These are phyloP conservation scores for Cheilosia impressa DNA, from an alignment of 2,888 invertebrate genomes.

Conservation along the genomic window DNA sequence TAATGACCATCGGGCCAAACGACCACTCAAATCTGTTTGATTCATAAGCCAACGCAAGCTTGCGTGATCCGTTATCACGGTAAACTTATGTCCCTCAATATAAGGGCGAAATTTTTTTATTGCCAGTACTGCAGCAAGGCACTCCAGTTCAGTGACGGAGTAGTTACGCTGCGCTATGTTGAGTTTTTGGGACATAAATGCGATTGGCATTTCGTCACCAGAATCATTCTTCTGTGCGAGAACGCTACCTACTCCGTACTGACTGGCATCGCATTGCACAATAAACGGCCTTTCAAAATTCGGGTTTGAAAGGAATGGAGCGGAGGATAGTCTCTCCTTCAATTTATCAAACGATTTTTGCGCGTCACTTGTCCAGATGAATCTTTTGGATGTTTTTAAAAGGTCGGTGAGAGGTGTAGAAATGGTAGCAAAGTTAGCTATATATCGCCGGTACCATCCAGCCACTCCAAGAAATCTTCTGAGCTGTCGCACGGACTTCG, in stretches of 20 bases:
- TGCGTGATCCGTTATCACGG: conserved; percentile 2
- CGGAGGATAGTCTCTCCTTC: no score
- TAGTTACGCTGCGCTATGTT: background rate
- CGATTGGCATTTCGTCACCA: background rate
- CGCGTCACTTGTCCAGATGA: background rate
- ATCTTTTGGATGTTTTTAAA: background rate
- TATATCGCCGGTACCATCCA: no score
- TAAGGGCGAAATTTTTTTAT: background rate
- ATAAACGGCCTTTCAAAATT: background rate
- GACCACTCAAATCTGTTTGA: background rate
- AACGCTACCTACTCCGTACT: no score
- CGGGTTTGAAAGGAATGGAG: no score
- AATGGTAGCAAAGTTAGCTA: background rate
- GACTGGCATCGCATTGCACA: background rate
- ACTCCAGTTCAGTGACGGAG: background rate
- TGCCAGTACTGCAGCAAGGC: background rate
- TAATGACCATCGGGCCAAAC: background rate
- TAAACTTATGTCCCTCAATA: background rate
- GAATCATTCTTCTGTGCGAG: no score
- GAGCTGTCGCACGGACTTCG: no score
- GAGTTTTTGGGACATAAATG: background rate
- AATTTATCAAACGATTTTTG: background rate
- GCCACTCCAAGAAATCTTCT: no score
- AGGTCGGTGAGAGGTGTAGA: background rate
- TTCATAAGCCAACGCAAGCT: conserved; percentile 6